Percentiles rank a stretch among this genome's conserved stretches.
phyloP scores from a whole-genome alignment of 1,140 invertebrate genomes.

The Bombus impatiens region DNA sequence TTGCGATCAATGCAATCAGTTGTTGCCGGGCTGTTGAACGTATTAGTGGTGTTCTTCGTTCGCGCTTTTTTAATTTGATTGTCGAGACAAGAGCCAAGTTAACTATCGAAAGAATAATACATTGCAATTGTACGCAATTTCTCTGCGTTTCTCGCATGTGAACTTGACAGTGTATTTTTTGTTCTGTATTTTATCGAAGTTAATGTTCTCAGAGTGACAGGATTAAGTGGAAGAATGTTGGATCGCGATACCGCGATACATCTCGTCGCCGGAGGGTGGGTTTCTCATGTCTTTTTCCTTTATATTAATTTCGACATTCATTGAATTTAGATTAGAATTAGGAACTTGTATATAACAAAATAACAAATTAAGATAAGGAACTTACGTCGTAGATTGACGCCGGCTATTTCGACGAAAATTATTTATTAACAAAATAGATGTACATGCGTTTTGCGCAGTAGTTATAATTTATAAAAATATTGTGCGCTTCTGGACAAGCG shows the following conservation, averaged over 20 bases:
- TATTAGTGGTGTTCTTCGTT: not conserved
- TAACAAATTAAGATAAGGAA: not conserved
- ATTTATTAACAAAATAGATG: not conserved
- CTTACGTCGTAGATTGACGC: not conserved
- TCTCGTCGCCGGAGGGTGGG: slow-evolving; percentile 93
- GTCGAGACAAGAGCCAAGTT: not conserved
- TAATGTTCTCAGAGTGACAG: slow-evolving; percentile 55
- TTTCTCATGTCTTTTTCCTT: slow-evolving; percentile 41
- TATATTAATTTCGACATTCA: not conserved
- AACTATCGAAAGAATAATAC: not conserved
- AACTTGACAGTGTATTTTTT: not conserved
- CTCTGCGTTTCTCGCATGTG: not conserved
- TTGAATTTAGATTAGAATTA: not conserved
- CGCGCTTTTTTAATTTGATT: not conserved
- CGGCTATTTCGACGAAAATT: not conserved
- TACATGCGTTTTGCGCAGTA: not conserved
- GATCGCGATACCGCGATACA: slow-evolving; percentile 92
- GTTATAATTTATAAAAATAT: not conserved
- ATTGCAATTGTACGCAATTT: not conserved
- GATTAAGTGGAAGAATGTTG: slow-evolving; percentile 83
- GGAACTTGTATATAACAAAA: not conserved
- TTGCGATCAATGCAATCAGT: slow-evolving; percentile 56
- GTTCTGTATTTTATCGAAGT: slow-evolving; percentile 30
- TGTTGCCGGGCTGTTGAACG: slow-evolving; percentile 55
- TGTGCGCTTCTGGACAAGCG: not conserved